These are phyloP conservation scores for Stenolophus ochropezus DNA, from an alignment of 2,888 invertebrate species.

Conservation along the genomic window DNA sequence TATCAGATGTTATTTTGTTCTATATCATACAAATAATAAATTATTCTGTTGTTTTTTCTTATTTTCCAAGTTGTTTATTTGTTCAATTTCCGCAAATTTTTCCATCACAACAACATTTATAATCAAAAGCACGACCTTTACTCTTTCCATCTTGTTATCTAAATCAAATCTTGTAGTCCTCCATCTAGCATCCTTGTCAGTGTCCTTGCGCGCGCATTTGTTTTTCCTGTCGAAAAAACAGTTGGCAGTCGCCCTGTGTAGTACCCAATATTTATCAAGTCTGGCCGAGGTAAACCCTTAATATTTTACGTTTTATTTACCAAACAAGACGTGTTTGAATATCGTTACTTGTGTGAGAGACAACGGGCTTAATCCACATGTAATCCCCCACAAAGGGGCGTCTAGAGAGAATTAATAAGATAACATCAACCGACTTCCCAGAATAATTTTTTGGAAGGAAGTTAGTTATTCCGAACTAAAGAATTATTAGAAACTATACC, in stretches of 20 bases:
- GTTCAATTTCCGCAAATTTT: background rate
- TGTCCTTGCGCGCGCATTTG: slow-evolving; percentile 14
- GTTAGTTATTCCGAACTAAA: background rate
- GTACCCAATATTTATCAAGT: slow-evolving; percentile 35
- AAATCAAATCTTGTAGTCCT: slow-evolving; percentile 17
- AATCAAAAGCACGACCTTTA: background rate
- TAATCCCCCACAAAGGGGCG: slow-evolving; percentile 26
- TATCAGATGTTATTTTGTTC: no score
- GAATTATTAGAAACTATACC: no score
- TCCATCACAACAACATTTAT: background rate
- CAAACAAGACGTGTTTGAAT: slow-evolving; percentile 51
- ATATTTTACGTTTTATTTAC: slow-evolving; percentile 52
- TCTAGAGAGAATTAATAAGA: background rate
- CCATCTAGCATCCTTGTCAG: background rate
- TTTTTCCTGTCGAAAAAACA: slow-evolving; percentile 14
- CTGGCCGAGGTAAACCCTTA: slow-evolving; percentile 11
- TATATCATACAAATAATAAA: no score
- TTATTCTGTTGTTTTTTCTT: no score
- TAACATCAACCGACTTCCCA: background rate
- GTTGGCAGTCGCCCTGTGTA: background rate
- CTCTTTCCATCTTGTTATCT: slow-evolving; percentile 5
- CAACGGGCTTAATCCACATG: slow-evolving; percentile 40
- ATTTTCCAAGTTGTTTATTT: background rate
- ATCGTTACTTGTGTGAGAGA: slow-evolving; percentile 48
- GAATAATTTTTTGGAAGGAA: background rate